Percentiles rank a stretch among this genome's conserved stretches.
These are phyloP conservation scores for Drosophila fulvimacula DNA, from an alignment of 2,888 invertebrate genomes.

Conservation along the genomic window DNA sequence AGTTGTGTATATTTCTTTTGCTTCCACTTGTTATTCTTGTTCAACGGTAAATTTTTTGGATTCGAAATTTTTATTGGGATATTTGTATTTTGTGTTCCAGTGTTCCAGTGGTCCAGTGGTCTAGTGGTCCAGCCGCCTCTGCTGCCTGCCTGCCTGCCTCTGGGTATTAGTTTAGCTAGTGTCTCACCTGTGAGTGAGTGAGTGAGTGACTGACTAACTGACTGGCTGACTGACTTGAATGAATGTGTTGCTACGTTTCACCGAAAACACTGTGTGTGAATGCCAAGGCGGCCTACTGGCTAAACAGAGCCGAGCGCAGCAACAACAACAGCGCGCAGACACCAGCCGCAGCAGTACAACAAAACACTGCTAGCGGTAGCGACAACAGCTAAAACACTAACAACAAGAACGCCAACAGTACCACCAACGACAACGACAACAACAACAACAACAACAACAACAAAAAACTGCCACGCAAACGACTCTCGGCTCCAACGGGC, in stretches of 20 bases:
- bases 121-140: constrained; percentile 61
- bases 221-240: constrained; percentile 33
- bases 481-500: constrained; percentile 60
- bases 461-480: constrained; percentile 76
- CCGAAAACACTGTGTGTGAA: constrained; percentile 54
- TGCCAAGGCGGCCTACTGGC: constrained; percentile 63
- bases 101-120: background rate
- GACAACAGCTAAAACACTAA: constrained; percentile 33
- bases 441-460: constrained; percentile 8
- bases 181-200: constrained; percentile 60
- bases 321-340: constrained; percentile 48
- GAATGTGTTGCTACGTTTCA: constrained; percentile 56
- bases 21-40: constrained; percentile 8
- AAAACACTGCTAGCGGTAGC: constrained; percentile 37
- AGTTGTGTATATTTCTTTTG: constrained; percentile 10
- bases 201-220: constrained; percentile 30
- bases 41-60: constrained; percentile 7
- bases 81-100: background rate
- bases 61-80: constrained; percentile 1
- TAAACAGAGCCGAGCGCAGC: constrained; percentile 38
- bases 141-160: constrained; percentile 62
- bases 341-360: constrained; percentile 42
- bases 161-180: constrained; percentile 47
- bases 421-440: constrained; percentile 9
- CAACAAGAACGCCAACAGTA: background rate